Conservation (phyloP, 2,113 vertebrate species). For the Tragelaphus strepsiceros region DNA sequence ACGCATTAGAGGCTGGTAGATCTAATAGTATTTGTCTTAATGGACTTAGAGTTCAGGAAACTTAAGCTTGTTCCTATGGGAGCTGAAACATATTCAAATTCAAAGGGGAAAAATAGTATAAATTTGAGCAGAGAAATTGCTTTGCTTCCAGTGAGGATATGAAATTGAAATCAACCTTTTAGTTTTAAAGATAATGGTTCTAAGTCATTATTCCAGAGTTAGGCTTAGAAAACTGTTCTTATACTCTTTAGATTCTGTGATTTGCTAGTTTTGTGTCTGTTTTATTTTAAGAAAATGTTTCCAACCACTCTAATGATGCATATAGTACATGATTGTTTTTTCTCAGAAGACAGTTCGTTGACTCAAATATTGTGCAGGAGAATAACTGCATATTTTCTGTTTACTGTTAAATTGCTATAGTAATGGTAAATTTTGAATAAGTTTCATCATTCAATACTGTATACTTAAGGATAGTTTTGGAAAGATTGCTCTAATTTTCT, state of each 20-base stretch:
- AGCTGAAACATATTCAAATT: constrained; percentile 12
- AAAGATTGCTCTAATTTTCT: background rate
- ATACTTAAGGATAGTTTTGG: background rate
- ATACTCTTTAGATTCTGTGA: background rate
- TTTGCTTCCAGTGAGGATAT: background rate
- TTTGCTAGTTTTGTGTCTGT: background rate
- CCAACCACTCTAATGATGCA: background rate
- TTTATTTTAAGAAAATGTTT: constrained; percentile 12
- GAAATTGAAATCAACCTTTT: constrained; percentile 14
- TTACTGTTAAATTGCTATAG: background rate
- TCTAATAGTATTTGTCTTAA: constrained; percentile 19
- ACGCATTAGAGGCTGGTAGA: background rate
- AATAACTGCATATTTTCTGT: background rate
- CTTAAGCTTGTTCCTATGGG: background rate
- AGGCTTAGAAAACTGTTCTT: background rate
- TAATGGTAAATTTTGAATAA: background rate
- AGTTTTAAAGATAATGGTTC: constrained; percentile 27
- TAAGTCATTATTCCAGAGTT: background rate
- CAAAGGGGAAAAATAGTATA: background rate
- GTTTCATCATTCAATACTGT: background rate
- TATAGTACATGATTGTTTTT: background rate
- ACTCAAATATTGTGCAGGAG: background rate
- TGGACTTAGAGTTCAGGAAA: background rate
- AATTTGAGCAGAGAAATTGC: constrained; percentile 12
- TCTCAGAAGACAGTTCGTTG: background rate